Evolutionary conservation across 2,888 invertebrate species (phyloP), one percentile per base, ranked within the genome.

Genomic region (Esperia sulphurella): DNA sequence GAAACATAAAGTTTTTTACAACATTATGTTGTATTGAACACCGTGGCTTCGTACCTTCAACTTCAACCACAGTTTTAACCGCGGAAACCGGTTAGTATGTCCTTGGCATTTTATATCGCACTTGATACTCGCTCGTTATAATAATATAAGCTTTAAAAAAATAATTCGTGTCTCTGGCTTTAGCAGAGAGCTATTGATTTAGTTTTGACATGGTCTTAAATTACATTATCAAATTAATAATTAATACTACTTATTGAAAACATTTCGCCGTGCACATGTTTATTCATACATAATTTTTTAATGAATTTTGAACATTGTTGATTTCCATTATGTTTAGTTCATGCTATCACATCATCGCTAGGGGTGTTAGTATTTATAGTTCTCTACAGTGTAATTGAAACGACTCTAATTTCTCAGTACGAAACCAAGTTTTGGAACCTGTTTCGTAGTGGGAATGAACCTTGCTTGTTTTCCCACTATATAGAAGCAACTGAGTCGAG

Each of bases 31-130:
- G 61, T 53, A 66, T 67, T 63, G 55, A 60, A 60, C 61, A 59
- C 71, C 63, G 69, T 71, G 50, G 52, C 49, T 56, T 42, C 50
- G 54, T 53, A 46, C 45, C 48, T n/a, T n/a, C n/a, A n/a, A n/a
- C n/a, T n/a, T n/a, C n/a, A n/a, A n/a, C n/a, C n/a, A n/a, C n/a
- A n/a, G n/a, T n/a, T 45, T 45, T 30, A 14, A 13, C 12, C 45
- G n/a, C 8, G 48, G 28, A 71, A n/a, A 75, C 75, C 49, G 57
- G 75, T 75, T 74, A 51, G 28, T n/a, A 30, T 55, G 72, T 50
- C 75, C 75, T 74, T 75, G 75, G 68, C 75, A 75, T 75, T 75
- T 71, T 49, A 46, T 13, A 43, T 31, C 29, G 29, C 31, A 43
- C 43, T 43, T 44, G 21, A 44, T 44, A 38, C 4, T 41, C 29